phyloP scores from a whole-genome alignment of 2,113 vertebrate species.

The Sinocyclocheilus anophthalmus region DNA sequence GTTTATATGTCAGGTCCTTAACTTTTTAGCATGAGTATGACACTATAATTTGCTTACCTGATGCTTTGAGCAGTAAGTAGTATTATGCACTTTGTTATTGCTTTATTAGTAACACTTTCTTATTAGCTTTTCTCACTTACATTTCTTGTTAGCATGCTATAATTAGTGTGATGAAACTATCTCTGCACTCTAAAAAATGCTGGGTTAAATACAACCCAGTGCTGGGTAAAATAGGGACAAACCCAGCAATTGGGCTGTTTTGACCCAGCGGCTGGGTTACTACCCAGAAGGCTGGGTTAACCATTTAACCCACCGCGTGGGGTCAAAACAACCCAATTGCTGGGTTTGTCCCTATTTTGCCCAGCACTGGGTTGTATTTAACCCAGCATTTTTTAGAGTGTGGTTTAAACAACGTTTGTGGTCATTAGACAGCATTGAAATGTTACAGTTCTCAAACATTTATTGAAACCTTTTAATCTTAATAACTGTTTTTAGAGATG shows the following conservation, averaged over 20 bases:
- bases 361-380: too few species aligned
- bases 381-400: too few species aligned
- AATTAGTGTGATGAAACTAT: neutral
- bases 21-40: neutral
- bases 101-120: neutral
- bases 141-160: neutral
- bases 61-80: neutral
- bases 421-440: neutral
- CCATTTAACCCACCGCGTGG: too few species aligned
- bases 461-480: neutral
- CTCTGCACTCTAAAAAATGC: too few species aligned
- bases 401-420: neutral
- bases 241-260: too few species aligned
- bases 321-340: too few species aligned
- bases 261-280: too few species aligned
- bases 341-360: too few species aligned
- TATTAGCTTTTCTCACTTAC: neutral
- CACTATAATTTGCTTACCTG: neutral
- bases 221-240: too few species aligned
- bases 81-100: neutral
- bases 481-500: neutral
- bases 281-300: too few species aligned
- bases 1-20: neutral
- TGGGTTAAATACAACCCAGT: too few species aligned
- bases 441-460: neutral